phyloP scores from a whole-genome alignment of 2,888 invertebrate species.

The Bedellia somnulentella region DNA sequence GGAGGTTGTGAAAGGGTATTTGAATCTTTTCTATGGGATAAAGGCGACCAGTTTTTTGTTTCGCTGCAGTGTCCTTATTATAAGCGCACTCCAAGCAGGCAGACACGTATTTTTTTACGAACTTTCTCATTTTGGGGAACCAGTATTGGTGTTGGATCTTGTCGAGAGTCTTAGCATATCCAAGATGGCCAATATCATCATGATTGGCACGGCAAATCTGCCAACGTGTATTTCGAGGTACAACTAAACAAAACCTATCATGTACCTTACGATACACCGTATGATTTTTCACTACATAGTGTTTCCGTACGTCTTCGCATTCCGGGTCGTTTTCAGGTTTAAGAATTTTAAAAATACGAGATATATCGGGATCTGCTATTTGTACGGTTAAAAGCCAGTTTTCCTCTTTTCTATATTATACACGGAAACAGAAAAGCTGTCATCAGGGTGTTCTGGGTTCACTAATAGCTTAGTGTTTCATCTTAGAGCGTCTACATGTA shows the following conservation, averaged over 20 bases:
- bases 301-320: slow-evolving; percentile 6
- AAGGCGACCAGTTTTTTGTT: slow-evolving; percentile 1
- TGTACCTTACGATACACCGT: slow-evolving; percentile 1
- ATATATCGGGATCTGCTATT: slow-evolving; percentile 7
- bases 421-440: neutral
- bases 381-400: slow-evolving; percentile 8
- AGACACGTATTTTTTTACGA: slow-evolving; percentile 6
- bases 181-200: too few species aligned
- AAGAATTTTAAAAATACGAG: slow-evolving; percentile 6
- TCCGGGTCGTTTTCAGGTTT: slow-evolving; percentile 7
- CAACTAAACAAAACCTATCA: too few species aligned
- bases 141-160: too few species aligned
- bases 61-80: slow-evolving; percentile 4
- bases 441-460: too few species aligned
- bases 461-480: neutral
- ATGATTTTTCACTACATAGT: slow-evolving; percentile 6
- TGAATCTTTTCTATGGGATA: slow-evolving; percentile 2
- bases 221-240: too few species aligned
- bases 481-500: slow-evolving; percentile 16
- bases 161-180: too few species aligned
- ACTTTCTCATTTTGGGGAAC: too few species aligned
- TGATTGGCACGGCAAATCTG: too few species aligned
- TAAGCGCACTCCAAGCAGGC: slow-evolving; percentile 6
- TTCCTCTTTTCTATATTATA: slow-evolving; percentile 8
- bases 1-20: slow-evolving; percentile 4